Conservation (phyloP, 1,140 invertebrate genomes). For the Mamestra configurata region DNA sequence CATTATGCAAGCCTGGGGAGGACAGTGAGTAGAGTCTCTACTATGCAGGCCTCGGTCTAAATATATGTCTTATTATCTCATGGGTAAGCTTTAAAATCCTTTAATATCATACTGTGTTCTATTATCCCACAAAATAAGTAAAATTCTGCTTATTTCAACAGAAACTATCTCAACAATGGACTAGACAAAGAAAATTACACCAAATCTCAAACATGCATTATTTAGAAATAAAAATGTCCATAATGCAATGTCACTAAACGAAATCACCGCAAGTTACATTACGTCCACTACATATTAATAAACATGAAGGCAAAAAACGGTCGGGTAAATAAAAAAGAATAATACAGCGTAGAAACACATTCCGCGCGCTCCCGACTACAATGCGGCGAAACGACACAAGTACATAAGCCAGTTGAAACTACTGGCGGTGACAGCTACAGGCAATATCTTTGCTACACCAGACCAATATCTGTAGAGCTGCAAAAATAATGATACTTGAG, state of each 20-base stretch:
- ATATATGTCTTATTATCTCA: background rate
- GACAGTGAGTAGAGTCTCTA: background rate
- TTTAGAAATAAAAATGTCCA: constrained; percentile 6
- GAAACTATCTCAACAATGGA: background rate
- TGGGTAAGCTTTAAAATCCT: too few relatives aligned
- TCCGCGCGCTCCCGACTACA: constrained; percentile 59
- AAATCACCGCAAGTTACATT: constrained; percentile 31
- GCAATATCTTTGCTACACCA: constrained; percentile 73
- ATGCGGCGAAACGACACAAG: constrained; percentile 65
- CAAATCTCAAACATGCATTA: background rate
- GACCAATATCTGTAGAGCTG: constrained; percentile 74
- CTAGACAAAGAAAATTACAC: background rate
- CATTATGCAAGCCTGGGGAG: background rate
- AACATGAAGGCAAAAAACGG: constrained; percentile 47
- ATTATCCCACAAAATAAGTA: too few relatives aligned
- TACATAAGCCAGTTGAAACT: constrained; percentile 72
- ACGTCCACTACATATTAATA: constrained; percentile 44
- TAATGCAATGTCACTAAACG: background rate
- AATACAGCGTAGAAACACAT: constrained; percentile 55
- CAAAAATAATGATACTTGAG: constrained; percentile 66
- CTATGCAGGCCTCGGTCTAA: background rate
- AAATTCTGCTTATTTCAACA: too few relatives aligned
- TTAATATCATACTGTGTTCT: too few relatives aligned
- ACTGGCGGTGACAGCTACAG: constrained; percentile 75
- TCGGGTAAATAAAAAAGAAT: constrained; percentile 46